Percentiles rank a stretch among this genome's conserved stretches.
phyloP scores from a whole-genome alignment of 2,888 invertebrate species.

The Scelioninae gen. 2 region DNA sequence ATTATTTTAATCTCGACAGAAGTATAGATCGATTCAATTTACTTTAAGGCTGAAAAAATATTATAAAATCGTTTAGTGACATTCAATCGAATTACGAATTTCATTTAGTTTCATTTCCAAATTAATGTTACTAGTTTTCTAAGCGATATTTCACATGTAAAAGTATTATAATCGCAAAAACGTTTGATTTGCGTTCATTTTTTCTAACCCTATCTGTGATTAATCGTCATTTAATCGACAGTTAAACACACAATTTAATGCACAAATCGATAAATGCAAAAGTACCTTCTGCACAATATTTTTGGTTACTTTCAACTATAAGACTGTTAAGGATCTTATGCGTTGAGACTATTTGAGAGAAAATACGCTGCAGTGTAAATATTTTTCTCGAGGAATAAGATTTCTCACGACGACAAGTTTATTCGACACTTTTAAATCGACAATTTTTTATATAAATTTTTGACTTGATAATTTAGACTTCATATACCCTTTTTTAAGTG shows the following conservation, averaged over 20 bases:
- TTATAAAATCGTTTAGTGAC: conserved; percentile 15
- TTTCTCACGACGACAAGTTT: conserved; percentile 31
- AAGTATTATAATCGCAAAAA: conserved; percentile 10
- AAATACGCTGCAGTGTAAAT: conserved; percentile 43
- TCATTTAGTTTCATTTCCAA: conserved; percentile 7
- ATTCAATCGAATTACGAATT: conserved; percentile 3
- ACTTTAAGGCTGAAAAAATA: conserved; percentile 19
- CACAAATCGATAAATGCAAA: conserved; percentile 43
- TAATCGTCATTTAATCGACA: conserved; percentile 47
- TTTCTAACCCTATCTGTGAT: conserved; percentile 50
- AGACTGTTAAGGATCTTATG: conserved; percentile 41
- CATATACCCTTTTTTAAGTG: conserved; percentile 29
- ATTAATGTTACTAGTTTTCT: conserved; percentile 47
- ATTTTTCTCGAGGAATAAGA: conserved; percentile 32
- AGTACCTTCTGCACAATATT: conserved; percentile 45
- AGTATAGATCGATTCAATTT: conserved; percentile 28
- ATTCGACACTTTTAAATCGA: conserved; percentile 30
- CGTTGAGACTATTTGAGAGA: conserved; percentile 31
- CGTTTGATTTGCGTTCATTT: conserved; percentile 13
- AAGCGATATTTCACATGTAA: conserved; percentile 18
- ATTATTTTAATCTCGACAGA: conserved; percentile 25
- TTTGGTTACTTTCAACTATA: conserved; percentile 35
- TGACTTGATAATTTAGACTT: conserved; percentile 18
- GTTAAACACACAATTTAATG: conserved; percentile 37
- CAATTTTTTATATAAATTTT: conserved; percentile 29